Percentiles rank a stretch among this genome's conserved stretches.
Conservation (phyloP, 2,888 invertebrate species). For the Gisinianus flammeolus region DNA sequence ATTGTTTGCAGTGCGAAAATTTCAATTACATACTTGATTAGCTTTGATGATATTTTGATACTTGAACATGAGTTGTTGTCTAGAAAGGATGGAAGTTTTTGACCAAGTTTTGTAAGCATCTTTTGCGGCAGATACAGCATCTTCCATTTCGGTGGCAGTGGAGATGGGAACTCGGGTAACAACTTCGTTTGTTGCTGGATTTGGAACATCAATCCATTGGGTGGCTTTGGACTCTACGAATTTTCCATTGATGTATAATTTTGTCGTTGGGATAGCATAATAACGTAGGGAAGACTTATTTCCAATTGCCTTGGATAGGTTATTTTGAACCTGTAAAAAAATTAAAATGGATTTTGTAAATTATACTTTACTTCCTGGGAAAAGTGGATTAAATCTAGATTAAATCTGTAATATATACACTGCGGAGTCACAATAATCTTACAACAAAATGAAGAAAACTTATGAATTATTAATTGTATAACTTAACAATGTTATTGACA, state of each 20-base stretch:
- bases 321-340: constrained; percentile 5
- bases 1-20: not conserved
- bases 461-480: too few species aligned
- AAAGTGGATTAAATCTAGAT: too few species aligned
- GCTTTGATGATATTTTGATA: constrained; percentile 83
- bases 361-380: too few species aligned
- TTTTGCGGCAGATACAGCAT: constrained; percentile 85
- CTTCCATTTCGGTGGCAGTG: constrained; percentile 85
- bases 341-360: too few species aligned
- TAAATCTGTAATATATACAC: too few species aligned
- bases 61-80: constrained; percentile 92
- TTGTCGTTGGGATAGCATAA: constrained; percentile 73
- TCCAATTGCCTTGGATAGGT: not conserved
- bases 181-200: constrained; percentile 90
- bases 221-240: constrained; percentile 88
- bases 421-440: too few species aligned
- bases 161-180: constrained; percentile 84
- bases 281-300: constrained; percentile 16
- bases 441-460: too few species aligned
- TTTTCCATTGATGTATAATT: constrained; percentile 94
- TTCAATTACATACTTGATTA: constrained; percentile 70
- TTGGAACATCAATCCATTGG: constrained; percentile 93
- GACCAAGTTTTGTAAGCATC: constrained; percentile 84
- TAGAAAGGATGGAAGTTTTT: constrained; percentile 84
- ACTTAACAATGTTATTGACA: too few species aligned